Base-by-base conservation (phyloP, 1,140 invertebrate genomes). In the Drosophila mauritiana region DNA sequence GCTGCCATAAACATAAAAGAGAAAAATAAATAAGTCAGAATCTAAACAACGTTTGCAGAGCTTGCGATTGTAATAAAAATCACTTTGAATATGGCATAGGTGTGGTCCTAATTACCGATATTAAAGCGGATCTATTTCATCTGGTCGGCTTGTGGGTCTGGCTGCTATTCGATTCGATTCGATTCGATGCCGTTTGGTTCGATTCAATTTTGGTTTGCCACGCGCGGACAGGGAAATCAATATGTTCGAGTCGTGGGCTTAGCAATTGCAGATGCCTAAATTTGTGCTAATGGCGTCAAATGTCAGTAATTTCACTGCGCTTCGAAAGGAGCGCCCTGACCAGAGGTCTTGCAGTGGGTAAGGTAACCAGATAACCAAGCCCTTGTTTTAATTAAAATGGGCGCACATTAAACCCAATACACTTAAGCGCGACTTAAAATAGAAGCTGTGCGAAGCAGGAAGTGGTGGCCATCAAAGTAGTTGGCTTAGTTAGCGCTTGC, bases 51-150 rank as follows among this genome's bases (percentile, higher is more conserved):
- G 43, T 52, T 68, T 68, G 59, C 69, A 64, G 62, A 65, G 46
- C 59, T 67, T 40, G 68, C 55, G 64, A 73, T 78, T 80, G 85
- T 73, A 89, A 89, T 89, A 89, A 89, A 89, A 89, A 84, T 89
- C 84, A 89, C 84, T 90, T 88, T 88, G 80, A 89, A 88, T 88
- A 83, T 88, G 73, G 84, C 80, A 86, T 89, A 89, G 84, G 84
- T 89, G 84, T 89, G 84, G 85, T 89, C 84, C 84, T 89, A 89
- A 89, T 89, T 89, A 89, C 85, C 77, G 73, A 89, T 89, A 89
- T 89, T 89, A 89, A 89, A 89, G 84, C 84, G 84, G 84, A 89
- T 89, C 84, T 89, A 89, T 89, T 89, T 89, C 84, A 89, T 82
- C 81, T 63, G 73, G 54, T 70, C 42, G 31, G 31, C 31, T 31